phyloP scores from a whole-genome alignment of 2,888 invertebrate genomes.

The Rhimphoctona megacephalus region DNA sequence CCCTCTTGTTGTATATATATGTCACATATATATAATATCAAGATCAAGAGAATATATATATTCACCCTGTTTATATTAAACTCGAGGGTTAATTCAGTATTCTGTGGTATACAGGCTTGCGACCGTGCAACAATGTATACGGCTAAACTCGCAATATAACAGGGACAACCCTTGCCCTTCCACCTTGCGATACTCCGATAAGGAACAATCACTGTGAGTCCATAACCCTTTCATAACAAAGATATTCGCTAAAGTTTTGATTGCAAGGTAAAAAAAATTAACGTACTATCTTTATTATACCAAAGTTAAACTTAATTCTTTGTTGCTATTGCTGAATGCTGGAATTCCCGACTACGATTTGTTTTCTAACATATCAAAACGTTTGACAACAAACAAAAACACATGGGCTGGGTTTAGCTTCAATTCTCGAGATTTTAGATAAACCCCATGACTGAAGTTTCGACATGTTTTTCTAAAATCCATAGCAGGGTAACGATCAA shows the following conservation, averaged over 20 bases:
- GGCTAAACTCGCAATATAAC: conserved; percentile 80
- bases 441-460: too few species aligned
- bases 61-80: conserved; percentile 81
- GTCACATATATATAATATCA: conserved; percentile 8
- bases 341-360: too few species aligned
- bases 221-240: conserved; percentile 29
- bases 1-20: conserved; percentile 54
- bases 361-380: too few species aligned
- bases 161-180: conserved; percentile 80
- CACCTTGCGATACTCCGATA: conserved; percentile 82
- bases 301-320: background rate
- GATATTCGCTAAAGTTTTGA: conserved; percentile 20
- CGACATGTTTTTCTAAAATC: too few species aligned
- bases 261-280: background rate
- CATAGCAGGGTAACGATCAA: too few species aligned
- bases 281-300: background rate
- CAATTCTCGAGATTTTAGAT: too few species aligned
- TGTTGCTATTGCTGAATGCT: background rate
- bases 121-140: conserved; percentile 19
- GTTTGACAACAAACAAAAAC: too few species aligned
- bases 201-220: conserved; percentile 73
- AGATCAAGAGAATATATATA: background rate
- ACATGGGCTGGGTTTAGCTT: too few species aligned
- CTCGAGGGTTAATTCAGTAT: conserved; percentile 80
- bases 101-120: conserved; percentile 4